These are phyloP conservation scores for Eretmocerus hayati DNA, from an alignment of 2,888 invertebrate species.

Conservation along the genomic window DNA sequence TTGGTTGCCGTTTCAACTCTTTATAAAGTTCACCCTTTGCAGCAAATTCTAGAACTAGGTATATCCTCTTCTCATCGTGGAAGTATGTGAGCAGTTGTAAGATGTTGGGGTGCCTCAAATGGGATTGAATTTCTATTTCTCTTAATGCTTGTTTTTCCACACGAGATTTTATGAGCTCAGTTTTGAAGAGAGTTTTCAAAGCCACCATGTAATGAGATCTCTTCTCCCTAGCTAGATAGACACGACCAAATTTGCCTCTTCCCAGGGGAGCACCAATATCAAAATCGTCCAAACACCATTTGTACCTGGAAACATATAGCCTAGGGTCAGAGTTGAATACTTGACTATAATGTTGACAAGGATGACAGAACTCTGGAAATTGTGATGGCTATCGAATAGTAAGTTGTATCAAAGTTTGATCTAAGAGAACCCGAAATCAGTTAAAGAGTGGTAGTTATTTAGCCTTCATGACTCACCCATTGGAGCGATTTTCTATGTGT, in stretches of 20 bases:
- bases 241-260: slow-evolving; percentile 95
- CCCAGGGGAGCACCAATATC: slow-evolving; percentile 90
- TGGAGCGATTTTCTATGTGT: slow-evolving; percentile 5
- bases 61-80: slow-evolving; percentile 86
- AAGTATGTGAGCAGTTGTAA: slow-evolving; percentile 91
- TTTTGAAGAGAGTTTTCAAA: slow-evolving; percentile 84
- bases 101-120: slow-evolving; percentile 86
- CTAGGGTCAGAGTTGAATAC: too few species aligned
- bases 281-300: slow-evolving; percentile 80
- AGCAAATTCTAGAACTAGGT: slow-evolving; percentile 92
- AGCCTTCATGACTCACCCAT: too few species aligned
- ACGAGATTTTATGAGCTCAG: slow-evolving; percentile 75
- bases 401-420: too few species aligned
- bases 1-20: slow-evolving; percentile 61
- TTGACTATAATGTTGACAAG: too few species aligned
- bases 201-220: slow-evolving; percentile 77
- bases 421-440: too few species aligned
- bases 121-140: slow-evolving; percentile 96
- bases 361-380: too few species aligned
- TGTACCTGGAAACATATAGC: slow-evolving; percentile 22
- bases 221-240: slow-evolving; percentile 90
- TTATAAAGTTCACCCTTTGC: slow-evolving; percentile 78
- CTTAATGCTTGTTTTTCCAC: slow-evolving; percentile 87
- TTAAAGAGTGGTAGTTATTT: too few species aligned
- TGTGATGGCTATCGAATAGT: too few species aligned